Evolutionary conservation across 2,888 invertebrate genomes (phyloP), one percentile per base, ranked within the genome.

Genomic region (Amphiduros pacificus): DNA sequence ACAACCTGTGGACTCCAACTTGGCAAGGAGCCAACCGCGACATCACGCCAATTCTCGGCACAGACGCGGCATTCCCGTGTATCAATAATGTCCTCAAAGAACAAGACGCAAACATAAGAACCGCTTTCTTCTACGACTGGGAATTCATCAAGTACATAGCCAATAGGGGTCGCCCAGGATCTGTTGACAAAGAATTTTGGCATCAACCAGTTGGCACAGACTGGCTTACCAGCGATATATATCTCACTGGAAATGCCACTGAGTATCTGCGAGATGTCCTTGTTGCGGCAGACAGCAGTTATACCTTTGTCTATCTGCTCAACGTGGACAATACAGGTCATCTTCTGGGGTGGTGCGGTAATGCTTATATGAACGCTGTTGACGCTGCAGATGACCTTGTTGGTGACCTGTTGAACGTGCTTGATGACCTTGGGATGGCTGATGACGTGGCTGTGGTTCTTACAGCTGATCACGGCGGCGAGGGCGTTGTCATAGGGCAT

Each of bases 101-200:
- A 2, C 50, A 57, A 41, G 62, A 62, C 28, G 58, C 53, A 2
- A 54, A 40, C 26, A 52, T 59, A 1, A 17, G 40, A 2, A 62
- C 62, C 2, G 62, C 54, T 3, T 31, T 40, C 11, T 62, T 62
- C 20, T 48, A 53, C 22, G 36, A 54, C 54, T 62, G 62, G 62
- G 2, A 27, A 6, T 62, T 58, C 58, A 14, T 62, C 20, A 22
- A 20, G 5, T 20, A 24, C 1, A 22, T 62, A 14, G 20, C 24
- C 14, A 51, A 41, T 32, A 17, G 48, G 4, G 62, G 58, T 2
- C 22, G 11, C 24, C 62, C 62, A 9, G 59, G 59, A 11, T 20
- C 53, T 28, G 50, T 55, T 9, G 58, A 62, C 31, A 17, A 40
- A 2, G 61, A 60, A 14, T 44, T n/a, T n/a, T n/a, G n/a, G n/a